Evolutionary conservation across 1,140 invertebrate species (phyloP).

Genomic region (Drosophila auraria): DNA sequence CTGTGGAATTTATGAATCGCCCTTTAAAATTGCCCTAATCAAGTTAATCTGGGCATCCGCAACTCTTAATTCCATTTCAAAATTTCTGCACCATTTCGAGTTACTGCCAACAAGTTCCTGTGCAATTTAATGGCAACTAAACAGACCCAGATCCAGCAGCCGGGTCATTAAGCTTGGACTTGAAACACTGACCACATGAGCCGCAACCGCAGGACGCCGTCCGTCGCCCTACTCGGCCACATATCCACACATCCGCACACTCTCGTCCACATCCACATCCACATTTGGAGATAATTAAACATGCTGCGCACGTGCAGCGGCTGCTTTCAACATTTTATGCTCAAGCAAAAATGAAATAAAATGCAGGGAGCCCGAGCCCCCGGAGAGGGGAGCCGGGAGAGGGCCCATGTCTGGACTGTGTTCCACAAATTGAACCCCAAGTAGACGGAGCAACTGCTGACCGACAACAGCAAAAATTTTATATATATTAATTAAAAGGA

Average conservation of each 20-base stretch:
- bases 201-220: conserved; percentile 56
- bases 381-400: neutral
- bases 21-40: conserved; percentile 9
- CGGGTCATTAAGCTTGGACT: conserved; percentile 58
- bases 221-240: conserved; percentile 19
- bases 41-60: conserved; percentile 17
- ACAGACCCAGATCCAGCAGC: conserved; percentile 45
- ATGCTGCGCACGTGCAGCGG: conserved; percentile 80
- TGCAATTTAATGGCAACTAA: conserved; percentile 60
- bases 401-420: conserved; percentile 39
- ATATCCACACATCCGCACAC: conserved; percentile 1
- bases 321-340: conserved; percentile 81
- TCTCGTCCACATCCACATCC: conserved; percentile 17
- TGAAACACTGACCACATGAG: conserved; percentile 59
- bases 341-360: conserved; percentile 73
- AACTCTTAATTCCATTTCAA: conserved; percentile 51
- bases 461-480: conserved; percentile 57
- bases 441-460: conserved; percentile 58
- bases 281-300: conserved; percentile 72
- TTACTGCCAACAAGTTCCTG: conserved; percentile 27
- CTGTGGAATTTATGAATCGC: neutral
- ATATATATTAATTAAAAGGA: conserved; percentile 81
- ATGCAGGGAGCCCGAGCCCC: conserved; percentile 43
- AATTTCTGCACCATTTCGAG: conserved; percentile 33
- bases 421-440: conserved; percentile 70